Conservation (phyloP, 1,140 invertebrate species). For the Caenorhabditis inopinata region DNA sequence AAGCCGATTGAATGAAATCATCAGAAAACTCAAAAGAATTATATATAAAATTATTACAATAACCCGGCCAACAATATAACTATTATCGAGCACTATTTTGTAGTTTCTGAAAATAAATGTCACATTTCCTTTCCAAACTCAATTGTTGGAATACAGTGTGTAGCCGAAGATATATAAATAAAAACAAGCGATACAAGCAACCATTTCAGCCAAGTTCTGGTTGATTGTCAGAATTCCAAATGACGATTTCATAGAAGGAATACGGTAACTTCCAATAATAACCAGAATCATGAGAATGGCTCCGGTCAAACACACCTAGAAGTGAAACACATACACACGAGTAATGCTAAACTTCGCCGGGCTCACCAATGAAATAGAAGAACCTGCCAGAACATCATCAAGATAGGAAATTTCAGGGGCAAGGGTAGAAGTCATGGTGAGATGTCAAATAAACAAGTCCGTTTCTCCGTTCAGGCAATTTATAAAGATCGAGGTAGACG, state of each 20-base stretch:
- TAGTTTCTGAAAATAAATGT: neutral
- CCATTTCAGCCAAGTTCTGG: neutral
- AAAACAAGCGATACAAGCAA: neutral
- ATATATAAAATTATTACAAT: neutral
- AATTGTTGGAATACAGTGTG: neutral
- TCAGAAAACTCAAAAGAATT: neutral
- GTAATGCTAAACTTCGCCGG: too few species aligned
- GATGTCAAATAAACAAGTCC: too few species aligned
- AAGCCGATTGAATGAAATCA: neutral
- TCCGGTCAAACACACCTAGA: neutral
- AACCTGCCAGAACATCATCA: too few species aligned
- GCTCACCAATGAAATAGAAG: too few species aligned
- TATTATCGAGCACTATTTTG: neutral
- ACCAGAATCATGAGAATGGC: neutral
- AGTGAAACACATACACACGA: too few species aligned
- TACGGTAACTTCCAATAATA: neutral
- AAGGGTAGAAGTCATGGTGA: too few species aligned
- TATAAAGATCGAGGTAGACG: too few species aligned
- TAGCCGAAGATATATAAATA: neutral
- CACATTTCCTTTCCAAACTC: neutral
- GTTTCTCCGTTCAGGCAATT: too few species aligned
- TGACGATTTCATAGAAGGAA: neutral
- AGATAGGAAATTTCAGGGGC: too few species aligned
- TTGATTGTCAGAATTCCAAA: neutral
- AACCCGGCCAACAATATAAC: neutral